Evolutionary conservation across 2,113 vertebrate species (phyloP), one percentile per base, ranked within the genome.

Genomic region (Sterna hirundo): DNA sequence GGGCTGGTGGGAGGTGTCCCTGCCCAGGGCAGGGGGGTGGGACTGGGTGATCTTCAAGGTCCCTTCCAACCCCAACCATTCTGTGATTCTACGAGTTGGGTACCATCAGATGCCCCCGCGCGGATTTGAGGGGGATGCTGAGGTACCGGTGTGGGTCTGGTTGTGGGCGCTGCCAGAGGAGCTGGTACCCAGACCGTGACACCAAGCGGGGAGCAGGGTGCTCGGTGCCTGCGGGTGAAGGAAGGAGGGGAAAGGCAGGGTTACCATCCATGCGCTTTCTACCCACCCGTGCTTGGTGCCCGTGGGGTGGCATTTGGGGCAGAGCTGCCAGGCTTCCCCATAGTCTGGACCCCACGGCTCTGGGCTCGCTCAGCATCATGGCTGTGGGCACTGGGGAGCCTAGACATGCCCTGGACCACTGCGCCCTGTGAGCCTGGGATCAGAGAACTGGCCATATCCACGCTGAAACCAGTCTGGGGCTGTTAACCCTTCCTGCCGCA

Each of bases 61-160:
- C 47, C 47, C 47, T 49, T 49, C 47, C 47, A 22, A 49, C 47
- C 47, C 3, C 11, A 22, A 49, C 47, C 47, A 49, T 49, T 49
- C 47, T 49, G 3, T 49, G 47, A 47, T 47, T 47, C 47, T 47
- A 22, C 6, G 5, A 38, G 5, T 11, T 25, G 16, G 21, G 34
- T 7, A 22, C 55, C 27, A 4, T 2, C 75, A 54, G 5, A 25
- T 21, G 38, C 38, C 55, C n/a, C 49, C 17, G 3, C 0, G 1
- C 26, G 61, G 15, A 5, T 15, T 19, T 8, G 14, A 6, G 12
- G 10, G 49, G 15, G 8, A 9, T 83, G 66, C 47, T 88, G 54
- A 21, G 21, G 29, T 8, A 26, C 5, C 1, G 1, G 21, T 2
- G 8, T 6, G 42, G n/a, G 14, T 23, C 32, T 38, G 40, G 36